These are phyloP conservation scores for Cheumatopsyche charites DNA, from an alignment of 1,140 invertebrate genomes.

Conservation along the genomic window DNA sequence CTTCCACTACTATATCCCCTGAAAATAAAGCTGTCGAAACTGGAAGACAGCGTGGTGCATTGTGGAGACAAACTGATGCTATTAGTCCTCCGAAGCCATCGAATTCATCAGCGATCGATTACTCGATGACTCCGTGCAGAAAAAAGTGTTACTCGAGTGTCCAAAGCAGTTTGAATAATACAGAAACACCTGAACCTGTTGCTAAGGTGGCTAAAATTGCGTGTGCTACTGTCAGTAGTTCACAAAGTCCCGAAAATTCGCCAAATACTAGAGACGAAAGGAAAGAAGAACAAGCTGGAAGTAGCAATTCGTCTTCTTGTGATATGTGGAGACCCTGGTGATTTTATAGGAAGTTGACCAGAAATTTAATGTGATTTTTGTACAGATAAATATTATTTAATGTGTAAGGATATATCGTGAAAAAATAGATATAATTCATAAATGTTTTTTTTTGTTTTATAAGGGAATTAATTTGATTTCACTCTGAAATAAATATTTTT, in stretches of 20 bases:
- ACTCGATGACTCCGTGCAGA: constrained; percentile 35
- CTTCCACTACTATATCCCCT: constrained; percentile 66
- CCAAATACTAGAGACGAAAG: background rate
- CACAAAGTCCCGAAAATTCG: constrained; percentile 32
- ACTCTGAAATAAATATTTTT: too few relatives aligned
- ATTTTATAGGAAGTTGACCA: constrained; percentile 13
- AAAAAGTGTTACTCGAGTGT: constrained; percentile 40
- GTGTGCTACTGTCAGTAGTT: constrained; percentile 54
- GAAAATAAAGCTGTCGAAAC: constrained; percentile 48
- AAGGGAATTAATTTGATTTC: too few relatives aligned
- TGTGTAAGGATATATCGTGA: too few relatives aligned
- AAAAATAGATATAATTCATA: too few relatives aligned
- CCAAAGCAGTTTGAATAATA: background rate
- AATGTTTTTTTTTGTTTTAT: too few relatives aligned
- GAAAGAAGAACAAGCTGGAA: constrained; percentile 31
- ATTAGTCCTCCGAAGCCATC: constrained; percentile 21
- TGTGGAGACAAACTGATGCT: constrained; percentile 38
- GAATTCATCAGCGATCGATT: constrained; percentile 39
- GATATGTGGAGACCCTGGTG: constrained; percentile 48
- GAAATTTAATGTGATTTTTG: background rate
- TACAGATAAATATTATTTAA: background rate
- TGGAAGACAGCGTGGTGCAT: constrained; percentile 6
- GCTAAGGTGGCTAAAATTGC: constrained; percentile 52
- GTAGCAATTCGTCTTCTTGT: constrained; percentile 21
- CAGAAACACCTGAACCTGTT: constrained; percentile 30